Base-by-base conservation (phyloP, 37 sponge, comb jelly and placozoan species). In the Halichondria panicea region DNA sequence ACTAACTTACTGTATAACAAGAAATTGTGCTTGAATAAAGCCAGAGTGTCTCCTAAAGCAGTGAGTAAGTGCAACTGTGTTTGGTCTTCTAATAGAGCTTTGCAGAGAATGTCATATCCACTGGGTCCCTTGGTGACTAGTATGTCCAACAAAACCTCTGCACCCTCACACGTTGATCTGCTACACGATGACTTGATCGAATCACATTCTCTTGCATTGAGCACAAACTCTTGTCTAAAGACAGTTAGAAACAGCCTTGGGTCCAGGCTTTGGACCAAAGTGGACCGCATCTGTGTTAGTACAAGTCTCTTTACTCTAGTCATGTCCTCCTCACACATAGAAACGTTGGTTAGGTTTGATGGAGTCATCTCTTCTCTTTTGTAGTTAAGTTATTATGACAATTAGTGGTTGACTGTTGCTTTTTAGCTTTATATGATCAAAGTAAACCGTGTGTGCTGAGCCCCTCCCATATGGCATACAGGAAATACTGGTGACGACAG, bases 11-110 rank as follows among this genome's bases (percentile, higher is more conserved):
- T n/a, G n/a, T n/a, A n/a, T n/a, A n/a, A n/a, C n/a, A n/a, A n/a
- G n/a, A n/a, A n/a, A n/a, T n/a, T n/a, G 13, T 55, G 53, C 43
- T 57, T 70, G 52, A 78, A 55, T 4, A 68, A 2, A 66, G 76
- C 86, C 40, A 84, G 55, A 9, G 43, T 79, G 35, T 72, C 41
- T 55, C 62, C 81, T 68, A 91, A 71, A 5, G 42, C 48, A 32
- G 84, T 75, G 22, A 85, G 63, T 22, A 91, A 42, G 55, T 77
- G 81, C 28, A 76, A 7, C 54, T 91, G 91, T 7, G 91, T 86
- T 44, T 52, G 52, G 57, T 85, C 87, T 27, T 69, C 34, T 27
- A 62, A 32, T 35, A 91, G 65, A 13, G 83, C 81, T 22, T 53
- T 13, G 37, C 86, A 85, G 67, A 91, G 76, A 22, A 61, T 63